These are phyloP conservation scores for Okapia johnstoni DNA, from an alignment of 2,113 vertebrate species.

Conservation along the genomic window DNA sequence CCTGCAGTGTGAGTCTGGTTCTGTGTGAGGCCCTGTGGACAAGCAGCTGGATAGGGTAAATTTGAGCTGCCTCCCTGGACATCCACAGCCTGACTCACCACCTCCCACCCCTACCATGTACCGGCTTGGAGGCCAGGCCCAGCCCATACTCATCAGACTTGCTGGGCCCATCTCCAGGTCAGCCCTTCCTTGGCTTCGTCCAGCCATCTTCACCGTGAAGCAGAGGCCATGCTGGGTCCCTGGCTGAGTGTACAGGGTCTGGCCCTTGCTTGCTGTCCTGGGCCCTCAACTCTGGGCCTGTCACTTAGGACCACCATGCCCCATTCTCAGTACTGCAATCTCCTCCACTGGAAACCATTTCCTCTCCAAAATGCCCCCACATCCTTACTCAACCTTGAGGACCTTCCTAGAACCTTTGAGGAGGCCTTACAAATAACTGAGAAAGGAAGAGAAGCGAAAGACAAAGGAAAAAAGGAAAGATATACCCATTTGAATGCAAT, in stretches of 20 bases:
- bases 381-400: not conserved
- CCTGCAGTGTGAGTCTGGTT: rapidly evolving
- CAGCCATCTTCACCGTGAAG: not conserved
- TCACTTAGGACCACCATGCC: not conserved
- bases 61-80: no score
- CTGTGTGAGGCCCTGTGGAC: not conserved
- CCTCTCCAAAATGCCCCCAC: no score
- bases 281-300: not conserved
- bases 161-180: not conserved
- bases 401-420: no score
- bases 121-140: rapidly evolving
- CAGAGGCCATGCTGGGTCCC: not conserved
- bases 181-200: not conserved
- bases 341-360: not conserved
- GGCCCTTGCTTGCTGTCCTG: not conserved
- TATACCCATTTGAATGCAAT: not conserved
- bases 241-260: not conserved
- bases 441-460: not conserved
- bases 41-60: not conserved
- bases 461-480: not conserved
- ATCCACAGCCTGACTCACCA: not conserved
- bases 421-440: not conserved
- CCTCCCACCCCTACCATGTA: rapidly evolving
- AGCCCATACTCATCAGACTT: no score
- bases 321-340: not conserved